A percentile compares a stretch with the other conserved stretches of the same genome.
phyloP scores from a whole-genome alignment of 1,140 invertebrate species.

The Heliothis subflexa region DNA sequence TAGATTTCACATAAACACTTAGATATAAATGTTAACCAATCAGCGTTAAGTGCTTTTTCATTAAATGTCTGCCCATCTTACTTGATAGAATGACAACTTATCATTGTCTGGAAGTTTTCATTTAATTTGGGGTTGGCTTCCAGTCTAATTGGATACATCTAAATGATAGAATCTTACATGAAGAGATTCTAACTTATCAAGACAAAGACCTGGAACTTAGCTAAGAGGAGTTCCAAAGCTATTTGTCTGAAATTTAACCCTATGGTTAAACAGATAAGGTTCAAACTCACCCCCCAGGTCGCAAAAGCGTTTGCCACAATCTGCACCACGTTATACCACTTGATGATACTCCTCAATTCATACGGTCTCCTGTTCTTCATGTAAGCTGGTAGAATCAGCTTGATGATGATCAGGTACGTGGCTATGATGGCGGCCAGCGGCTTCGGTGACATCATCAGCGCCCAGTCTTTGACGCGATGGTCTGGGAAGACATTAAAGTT shows the following conservation, averaged over 20 bases:
- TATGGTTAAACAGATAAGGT: neutral
- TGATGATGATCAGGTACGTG: constrained; percentile 89
- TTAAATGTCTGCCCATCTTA: no score
- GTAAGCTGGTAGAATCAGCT: constrained; percentile 88
- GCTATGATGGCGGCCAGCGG: constrained; percentile 85
- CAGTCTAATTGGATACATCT: no score
- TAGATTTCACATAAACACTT: neutral
- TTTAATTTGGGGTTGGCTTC: no score
- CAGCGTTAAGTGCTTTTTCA: no score
- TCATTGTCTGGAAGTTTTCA: no score
- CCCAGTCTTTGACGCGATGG: constrained; percentile 87
- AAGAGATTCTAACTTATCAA: no score
- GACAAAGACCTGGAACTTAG: no score
- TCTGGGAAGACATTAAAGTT: constrained; percentile 81
- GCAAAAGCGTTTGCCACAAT: constrained; percentile 75
- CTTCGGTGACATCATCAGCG: constrained; percentile 86
- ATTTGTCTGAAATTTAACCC: neutral
- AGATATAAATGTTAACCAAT: no score
- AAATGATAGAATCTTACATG: no score
- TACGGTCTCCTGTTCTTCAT: constrained; percentile 73
- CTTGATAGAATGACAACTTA: no score
- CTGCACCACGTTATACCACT: constrained; percentile 82
- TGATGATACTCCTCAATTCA: constrained; percentile 72
- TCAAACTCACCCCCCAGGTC: constrained; percentile 77
- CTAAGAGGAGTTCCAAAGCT: no score